Evolutionary conservation across 2,888 invertebrate genomes (phyloP).

Genomic region (Caenorhabditis virilis): DNA sequence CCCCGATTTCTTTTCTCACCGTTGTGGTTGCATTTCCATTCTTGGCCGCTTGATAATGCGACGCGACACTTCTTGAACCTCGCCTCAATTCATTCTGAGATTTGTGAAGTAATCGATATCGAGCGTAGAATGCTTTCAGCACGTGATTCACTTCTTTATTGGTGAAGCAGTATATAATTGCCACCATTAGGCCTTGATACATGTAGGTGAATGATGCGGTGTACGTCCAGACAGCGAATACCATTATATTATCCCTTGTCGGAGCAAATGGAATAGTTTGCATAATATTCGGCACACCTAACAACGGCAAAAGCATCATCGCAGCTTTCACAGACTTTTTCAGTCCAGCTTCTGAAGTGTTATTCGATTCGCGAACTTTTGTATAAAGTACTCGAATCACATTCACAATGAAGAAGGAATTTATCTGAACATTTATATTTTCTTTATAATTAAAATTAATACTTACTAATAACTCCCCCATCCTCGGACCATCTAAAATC

Average conservation of each 20-base stretch:
- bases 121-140: slow-evolving; percentile 59
- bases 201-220: slow-evolving; percentile 70
- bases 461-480: slow-evolving; percentile 81
- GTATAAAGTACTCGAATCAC: slow-evolving; percentile 72
- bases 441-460: no score
- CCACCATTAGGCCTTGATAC: slow-evolving; percentile 72
- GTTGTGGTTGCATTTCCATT: slow-evolving; percentile 39
- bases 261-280: slow-evolving; percentile 70
- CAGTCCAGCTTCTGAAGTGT: slow-evolving; percentile 70
- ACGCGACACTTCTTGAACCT: slow-evolving; percentile 62
- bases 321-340: slow-evolving; percentile 73
- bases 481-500: slow-evolving; percentile 87
- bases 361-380: slow-evolving; percentile 70
- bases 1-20: not conserved
- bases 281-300: slow-evolving; percentile 72
- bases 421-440: slow-evolving; percentile 70
- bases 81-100: slow-evolving; percentile 59
- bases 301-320: slow-evolving; percentile 71
- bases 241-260: slow-evolving; percentile 68
- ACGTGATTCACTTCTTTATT: slow-evolving; percentile 71
- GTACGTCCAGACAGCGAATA: slow-evolving; percentile 70
- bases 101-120: slow-evolving; percentile 65
- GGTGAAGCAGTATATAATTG: slow-evolving; percentile 72
- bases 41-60: slow-evolving; percentile 59
- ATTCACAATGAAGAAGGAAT: slow-evolving; percentile 71